Evolutionary conservation across 2,113 vertebrate species (phyloP).

Genomic region (Vanacampus margaritifer): DNA sequence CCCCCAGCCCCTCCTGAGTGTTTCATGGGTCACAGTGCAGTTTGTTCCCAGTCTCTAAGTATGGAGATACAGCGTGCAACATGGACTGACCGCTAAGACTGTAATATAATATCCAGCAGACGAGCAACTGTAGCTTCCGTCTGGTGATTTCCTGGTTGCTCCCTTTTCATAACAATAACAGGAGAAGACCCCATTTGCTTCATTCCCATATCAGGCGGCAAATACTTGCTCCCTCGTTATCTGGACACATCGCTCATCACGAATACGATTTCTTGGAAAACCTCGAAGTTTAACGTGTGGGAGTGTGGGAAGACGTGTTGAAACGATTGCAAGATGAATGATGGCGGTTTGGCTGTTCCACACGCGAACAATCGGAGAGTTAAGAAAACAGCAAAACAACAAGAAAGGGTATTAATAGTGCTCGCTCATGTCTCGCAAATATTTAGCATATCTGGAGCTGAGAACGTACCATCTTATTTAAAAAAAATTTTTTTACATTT

Average conservation of each 20-base stretch:
- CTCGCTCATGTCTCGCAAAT: not conserved
- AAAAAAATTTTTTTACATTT: no score
- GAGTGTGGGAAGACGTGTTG: conserved; percentile 60
- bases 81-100: conserved; percentile 12
- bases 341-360: conserved; percentile 62
- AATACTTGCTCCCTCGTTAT: conserved; percentile 9
- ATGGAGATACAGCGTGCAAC: conserved; percentile 31
- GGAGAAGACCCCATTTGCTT: conserved; percentile 16
- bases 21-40: conserved; percentile 12
- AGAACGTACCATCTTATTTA: conserved; percentile 84
- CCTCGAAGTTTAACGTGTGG: conserved; percentile 38
- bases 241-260: conserved; percentile 16
- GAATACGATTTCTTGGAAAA: conserved; percentile 27
- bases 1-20: conserved; percentile 2
- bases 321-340: conserved; percentile 26
- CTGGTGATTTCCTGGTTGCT: conserved; percentile 34
- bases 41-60: conserved; percentile 41
- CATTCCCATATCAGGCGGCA: conserved; percentile 7
- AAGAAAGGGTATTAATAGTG: not conserved
- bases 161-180: conserved; percentile 55
- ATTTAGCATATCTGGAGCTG: not conserved
- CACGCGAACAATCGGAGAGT: conserved; percentile 23
- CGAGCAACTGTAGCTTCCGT: conserved; percentile 30
- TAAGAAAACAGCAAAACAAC: conserved; percentile 5
- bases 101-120: conserved; percentile 19